These are phyloP conservation scores for Crenuchus spilurus DNA, from an alignment of 2,797 vertebrate species.

Conservation along the genomic window DNA sequence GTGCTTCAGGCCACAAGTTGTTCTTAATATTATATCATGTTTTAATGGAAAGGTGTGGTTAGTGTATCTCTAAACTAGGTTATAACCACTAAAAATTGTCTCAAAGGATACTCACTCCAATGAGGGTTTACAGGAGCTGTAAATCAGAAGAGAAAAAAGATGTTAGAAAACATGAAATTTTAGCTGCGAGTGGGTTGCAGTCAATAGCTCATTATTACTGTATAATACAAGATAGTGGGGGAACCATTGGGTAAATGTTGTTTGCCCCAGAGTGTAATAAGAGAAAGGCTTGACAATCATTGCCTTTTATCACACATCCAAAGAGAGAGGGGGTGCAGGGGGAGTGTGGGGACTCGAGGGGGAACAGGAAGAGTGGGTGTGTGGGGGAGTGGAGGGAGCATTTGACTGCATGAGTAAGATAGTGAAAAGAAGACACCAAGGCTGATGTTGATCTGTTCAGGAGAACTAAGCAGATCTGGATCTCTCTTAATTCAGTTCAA, in stretches of 20 bases:
- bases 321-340: conserved; percentile 1
- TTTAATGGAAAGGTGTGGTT: background rate
- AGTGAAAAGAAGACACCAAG: conserved; percentile 19
- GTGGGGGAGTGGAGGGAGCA: conserved; percentile 19
- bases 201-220: conserved; percentile 47
- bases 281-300: conserved; percentile 36
- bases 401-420: background rate
- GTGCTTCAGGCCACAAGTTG: background rate
- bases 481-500: conserved; percentile 37
- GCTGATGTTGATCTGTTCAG: conserved; percentile 28
- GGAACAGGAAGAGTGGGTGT: too few relatives aligned
- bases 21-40: background rate
- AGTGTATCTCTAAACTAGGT: background rate
- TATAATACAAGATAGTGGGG: conserved; percentile 38
- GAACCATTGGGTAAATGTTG: conserved; percentile 11
- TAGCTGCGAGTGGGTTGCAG: background rate
- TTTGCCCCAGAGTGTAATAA: conserved; percentile 41
- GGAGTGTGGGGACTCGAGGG: background rate
- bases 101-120: conserved; percentile 80
- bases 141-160: conserved; percentile 59
- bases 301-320: conserved; percentile 41
- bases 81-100: background rate
- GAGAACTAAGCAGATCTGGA: conserved; percentile 19
- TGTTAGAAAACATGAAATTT: conserved; percentile 17
- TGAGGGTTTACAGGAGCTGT: conserved; percentile 86